These are phyloP conservation scores for Ligdia adustata DNA, from an alignment of 2,888 invertebrate genomes.

Conservation along the genomic window DNA sequence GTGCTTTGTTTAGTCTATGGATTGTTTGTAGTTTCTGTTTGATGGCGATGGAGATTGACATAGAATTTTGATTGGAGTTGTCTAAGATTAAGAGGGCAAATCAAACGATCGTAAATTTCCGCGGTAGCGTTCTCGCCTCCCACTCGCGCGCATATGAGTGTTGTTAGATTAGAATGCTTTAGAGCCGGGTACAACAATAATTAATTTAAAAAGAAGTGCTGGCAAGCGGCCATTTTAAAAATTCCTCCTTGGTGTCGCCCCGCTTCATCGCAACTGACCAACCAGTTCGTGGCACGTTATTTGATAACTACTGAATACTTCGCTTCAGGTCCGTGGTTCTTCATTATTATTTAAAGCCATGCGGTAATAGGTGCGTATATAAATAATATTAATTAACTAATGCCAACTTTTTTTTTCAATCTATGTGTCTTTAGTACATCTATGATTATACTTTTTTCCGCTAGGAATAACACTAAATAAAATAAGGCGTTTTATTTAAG, in stretches of 20 bases:
- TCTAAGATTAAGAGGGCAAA: constrained; percentile 72
- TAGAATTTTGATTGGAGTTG: constrained; percentile 59
- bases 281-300: constrained; percentile 29
- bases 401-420: too few relatives aligned
- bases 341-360: background rate
- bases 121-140: constrained; percentile 51
- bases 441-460: too few relatives aligned
- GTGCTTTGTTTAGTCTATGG: constrained; percentile 27
- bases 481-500: too few relatives aligned
- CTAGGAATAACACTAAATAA: too few relatives aligned
- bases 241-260: constrained; percentile 51
- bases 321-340: constrained; percentile 4
- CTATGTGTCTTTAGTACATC: too few relatives aligned
- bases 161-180: constrained; percentile 77
- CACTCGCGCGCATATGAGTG: constrained; percentile 61
- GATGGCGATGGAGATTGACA: constrained; percentile 59
- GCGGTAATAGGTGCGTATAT: constrained; percentile 4
- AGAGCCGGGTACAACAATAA: constrained; percentile 79
- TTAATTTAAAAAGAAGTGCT: constrained; percentile 77
- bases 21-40: constrained; percentile 27
- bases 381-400: background rate
- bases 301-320: constrained; percentile 30
- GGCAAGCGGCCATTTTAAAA: constrained; percentile 72
- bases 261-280: constrained; percentile 16
- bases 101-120: constrained; percentile 75